These are phyloP conservation scores for Heloderma charlesbogerti DNA, from an alignment of 2,113 vertebrate genomes.

Conservation along the genomic window DNA sequence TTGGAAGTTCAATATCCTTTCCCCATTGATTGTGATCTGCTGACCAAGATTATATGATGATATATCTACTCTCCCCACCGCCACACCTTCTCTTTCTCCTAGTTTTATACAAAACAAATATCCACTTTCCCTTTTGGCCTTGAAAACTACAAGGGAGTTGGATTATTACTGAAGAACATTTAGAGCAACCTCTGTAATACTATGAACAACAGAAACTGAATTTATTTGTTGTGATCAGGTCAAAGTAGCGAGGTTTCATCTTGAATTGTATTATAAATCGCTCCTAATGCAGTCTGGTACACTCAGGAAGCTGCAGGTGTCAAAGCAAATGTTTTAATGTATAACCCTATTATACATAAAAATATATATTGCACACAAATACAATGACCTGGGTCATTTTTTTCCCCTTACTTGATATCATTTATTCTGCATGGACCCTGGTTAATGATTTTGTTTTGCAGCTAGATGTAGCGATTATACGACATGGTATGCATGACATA, in stretches of 20 bases:
- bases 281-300: not conserved
- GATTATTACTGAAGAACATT: not conserved
- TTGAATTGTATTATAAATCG: not conserved
- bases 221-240: not conserved
- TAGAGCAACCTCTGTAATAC: not conserved
- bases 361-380: not conserved
- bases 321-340: not conserved
- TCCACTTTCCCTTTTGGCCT: not conserved
- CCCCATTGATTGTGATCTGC: not conserved
- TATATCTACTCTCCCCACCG: not conserved
- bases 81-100: not conserved
- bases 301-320: not conserved
- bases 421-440: not conserved
- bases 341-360: constrained; percentile 1
- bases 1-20: not conserved
- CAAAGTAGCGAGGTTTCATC: not conserved
- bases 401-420: not conserved
- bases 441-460: not conserved
- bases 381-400: not conserved
- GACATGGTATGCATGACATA: not conserved
- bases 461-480: not conserved
- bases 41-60: not conserved
- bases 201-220: not conserved
- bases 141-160: not conserved
- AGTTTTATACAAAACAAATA: not conserved